Evolutionary conservation across 2,113 vertebrate genomes (phyloP).

Genomic region (Brienomyrus brachyistius): DNA sequence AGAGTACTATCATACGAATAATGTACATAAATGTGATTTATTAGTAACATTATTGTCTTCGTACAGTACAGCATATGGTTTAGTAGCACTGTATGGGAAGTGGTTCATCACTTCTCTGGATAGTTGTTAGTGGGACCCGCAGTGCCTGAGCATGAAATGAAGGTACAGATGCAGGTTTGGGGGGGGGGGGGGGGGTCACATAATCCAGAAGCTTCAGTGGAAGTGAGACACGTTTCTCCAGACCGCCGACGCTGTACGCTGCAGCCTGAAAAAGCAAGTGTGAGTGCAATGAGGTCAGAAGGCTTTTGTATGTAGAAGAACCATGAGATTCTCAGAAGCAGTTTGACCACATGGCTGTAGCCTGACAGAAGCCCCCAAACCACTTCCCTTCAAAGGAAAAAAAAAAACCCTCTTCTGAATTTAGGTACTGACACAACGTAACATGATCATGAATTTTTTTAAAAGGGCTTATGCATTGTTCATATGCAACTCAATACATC

Average conservation of each 20-base stretch:
- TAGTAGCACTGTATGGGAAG: no score
- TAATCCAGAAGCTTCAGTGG: no score
- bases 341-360: not conserved
- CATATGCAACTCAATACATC: not conserved
- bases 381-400: not conserved
- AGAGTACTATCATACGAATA: no score
- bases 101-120: no score
- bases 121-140: no score
- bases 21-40: no score
- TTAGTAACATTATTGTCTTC: no score
- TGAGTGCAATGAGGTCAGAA: not conserved
- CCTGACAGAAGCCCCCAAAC: not conserved
- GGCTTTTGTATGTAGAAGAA: not conserved
- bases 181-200: not conserved
- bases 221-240: not conserved
- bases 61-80: no score
- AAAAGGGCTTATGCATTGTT: not conserved
- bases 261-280: no score
- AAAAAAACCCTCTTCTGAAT: not conserved
- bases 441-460: not conserved
- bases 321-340: not conserved
- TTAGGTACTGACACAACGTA: not conserved
- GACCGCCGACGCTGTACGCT: not conserved
- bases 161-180: no score
- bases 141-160: no score